Evolutionary conservation across 2,113 vertebrate genomes (phyloP).

Genomic region (Crocuta crocuta): DNA sequence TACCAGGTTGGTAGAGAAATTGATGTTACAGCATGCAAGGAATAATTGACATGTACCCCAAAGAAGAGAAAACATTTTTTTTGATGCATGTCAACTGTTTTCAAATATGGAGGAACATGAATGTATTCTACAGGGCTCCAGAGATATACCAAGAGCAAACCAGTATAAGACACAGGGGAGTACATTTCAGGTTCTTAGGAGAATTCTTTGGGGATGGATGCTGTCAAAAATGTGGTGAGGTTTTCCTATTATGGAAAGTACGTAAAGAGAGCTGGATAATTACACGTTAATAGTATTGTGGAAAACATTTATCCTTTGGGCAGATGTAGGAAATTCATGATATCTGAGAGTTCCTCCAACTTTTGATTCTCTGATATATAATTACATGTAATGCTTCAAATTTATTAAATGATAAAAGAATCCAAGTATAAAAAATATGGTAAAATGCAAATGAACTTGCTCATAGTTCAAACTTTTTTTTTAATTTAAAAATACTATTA

Average conservation of each 20-base stretch:
- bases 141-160: background rate
- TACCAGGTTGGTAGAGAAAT: background rate
- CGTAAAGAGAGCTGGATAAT: background rate
- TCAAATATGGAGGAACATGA: background rate
- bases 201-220: background rate
- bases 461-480: constrained; percentile 24
- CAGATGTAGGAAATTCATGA: background rate
- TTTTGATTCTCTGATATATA: constrained; percentile 2
- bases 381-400: background rate
- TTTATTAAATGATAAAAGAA: constrained; percentile 48
- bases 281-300: background rate
- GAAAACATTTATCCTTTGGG: background rate
- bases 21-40: background rate
- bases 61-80: background rate
- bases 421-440: background rate
- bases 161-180: background rate
- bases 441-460: constrained; percentile 41
- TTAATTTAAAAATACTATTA: constrained; percentile 1
- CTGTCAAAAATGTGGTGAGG: background rate
- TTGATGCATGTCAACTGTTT: background rate
- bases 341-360: background rate
- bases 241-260: background rate
- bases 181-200: background rate
- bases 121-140: background rate
- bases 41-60: background rate